Percentiles rank a stretch among this genome's conserved stretches.
phyloP scores from a whole-genome alignment of 2,113 vertebrate genomes.

The Gnathonemus echidnorhynchus region DNA sequence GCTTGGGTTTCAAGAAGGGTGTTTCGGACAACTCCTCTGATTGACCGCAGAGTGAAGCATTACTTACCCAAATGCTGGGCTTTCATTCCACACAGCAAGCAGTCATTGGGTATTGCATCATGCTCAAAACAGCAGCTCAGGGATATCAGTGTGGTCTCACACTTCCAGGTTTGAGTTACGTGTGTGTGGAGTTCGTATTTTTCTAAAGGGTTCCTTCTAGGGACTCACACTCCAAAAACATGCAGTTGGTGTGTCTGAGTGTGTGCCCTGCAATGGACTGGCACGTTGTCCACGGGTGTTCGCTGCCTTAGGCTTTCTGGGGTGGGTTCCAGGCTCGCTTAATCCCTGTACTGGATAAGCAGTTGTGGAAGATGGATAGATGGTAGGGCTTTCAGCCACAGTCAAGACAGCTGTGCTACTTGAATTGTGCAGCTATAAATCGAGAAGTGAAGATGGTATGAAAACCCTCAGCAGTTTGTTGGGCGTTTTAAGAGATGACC shows the following conservation, averaged over 20 bases:
- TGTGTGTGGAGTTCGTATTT: not conserved
- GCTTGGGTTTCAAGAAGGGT: not conserved
- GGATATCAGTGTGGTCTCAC: not conserved
- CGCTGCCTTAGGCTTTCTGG: not conserved
- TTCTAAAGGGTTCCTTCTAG: not conserved
- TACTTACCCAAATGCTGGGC: not conserved
- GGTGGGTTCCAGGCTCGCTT: not conserved
- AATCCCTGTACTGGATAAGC: not conserved
- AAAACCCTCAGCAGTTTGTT: not conserved
- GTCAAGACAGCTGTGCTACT: not conserved
- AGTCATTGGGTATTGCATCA: not conserved
- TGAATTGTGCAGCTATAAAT: not conserved
- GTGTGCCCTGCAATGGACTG: not conserved
- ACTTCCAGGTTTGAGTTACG: not conserved
- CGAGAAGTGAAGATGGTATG: not conserved
- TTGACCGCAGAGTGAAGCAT: not conserved
- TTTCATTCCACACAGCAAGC: not conserved
- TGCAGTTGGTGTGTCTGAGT: not conserved
- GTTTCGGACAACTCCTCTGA: not conserved
- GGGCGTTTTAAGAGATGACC: not conserved
- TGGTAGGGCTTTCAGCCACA: not conserved
- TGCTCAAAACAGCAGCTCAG: not conserved
- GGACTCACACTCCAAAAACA: not conserved
- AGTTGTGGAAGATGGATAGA: not conserved
- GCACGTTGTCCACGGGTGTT: not conserved